Conservation (phyloP, 1,140 invertebrate genomes). For the Plodia interpunctella region DNA sequence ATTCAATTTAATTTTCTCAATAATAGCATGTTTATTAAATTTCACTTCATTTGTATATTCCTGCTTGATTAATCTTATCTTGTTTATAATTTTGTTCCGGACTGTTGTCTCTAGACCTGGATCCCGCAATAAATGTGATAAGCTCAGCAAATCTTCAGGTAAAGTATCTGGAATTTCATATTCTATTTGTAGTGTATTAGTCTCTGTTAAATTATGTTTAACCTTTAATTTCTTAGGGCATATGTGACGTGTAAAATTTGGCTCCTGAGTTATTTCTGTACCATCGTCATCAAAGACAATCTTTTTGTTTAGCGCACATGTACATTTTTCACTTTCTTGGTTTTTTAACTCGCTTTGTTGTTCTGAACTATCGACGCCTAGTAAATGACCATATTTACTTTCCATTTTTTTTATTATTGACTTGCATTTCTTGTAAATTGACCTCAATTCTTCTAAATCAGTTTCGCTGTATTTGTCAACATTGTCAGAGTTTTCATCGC, state of each 20-base stretch:
- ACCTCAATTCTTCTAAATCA: conserved; percentile 49
- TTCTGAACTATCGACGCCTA: conserved; percentile 30
- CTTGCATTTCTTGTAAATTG: conserved; percentile 53
- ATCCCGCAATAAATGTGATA: conserved; percentile 41
- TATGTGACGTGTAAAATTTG: conserved; percentile 37
- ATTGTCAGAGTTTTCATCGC: neutral
- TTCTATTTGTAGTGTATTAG: conserved; percentile 32
- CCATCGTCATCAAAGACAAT: conserved; percentile 61
- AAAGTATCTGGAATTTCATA: conserved; percentile 33
- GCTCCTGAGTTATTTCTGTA: conserved; percentile 29
- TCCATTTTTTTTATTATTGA: conserved; percentile 54
- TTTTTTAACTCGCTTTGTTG: neutral
- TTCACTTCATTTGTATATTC: conserved; percentile 44
- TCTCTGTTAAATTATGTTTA: conserved; percentile 15
- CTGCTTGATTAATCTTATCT: conserved; percentile 44
- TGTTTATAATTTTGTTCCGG: conserved; percentile 45
- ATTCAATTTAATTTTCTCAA: conserved; percentile 46
- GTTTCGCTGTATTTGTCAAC: conserved; percentile 14
- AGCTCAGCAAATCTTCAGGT: conserved; percentile 39
- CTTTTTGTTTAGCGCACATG: conserved; percentile 46
- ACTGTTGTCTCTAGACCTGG: conserved; percentile 27
- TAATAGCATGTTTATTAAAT: conserved; percentile 44
- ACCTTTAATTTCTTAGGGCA: conserved; percentile 36
- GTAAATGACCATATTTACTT: conserved; percentile 59
- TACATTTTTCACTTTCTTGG: conserved; percentile 33